Evolutionary conservation across 2,113 vertebrate species (phyloP).

Genomic region (Arvicanthis niloticus): DNA sequence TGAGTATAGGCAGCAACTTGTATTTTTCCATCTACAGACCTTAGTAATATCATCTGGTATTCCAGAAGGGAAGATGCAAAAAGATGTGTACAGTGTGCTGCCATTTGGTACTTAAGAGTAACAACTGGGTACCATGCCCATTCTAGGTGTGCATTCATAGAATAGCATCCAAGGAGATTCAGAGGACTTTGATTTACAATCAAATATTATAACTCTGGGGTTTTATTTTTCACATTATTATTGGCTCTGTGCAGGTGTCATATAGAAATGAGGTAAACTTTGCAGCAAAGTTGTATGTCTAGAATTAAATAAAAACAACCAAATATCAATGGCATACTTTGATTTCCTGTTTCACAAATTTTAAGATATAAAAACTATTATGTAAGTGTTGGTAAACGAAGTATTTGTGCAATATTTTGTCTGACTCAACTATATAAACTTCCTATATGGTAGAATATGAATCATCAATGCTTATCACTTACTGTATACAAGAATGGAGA

Average conservation of each 20-base stretch:
- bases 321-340: conserved; percentile 61
- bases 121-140: conserved; percentile 13
- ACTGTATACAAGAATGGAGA: conserved; percentile 67
- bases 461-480: conserved; percentile 54
- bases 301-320: conserved; percentile 41
- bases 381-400: conserved; percentile 69
- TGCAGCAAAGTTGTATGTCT: conserved; percentile 57
- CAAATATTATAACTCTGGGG: conserved; percentile 26
- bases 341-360: conserved; percentile 72
- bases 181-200: conserved; percentile 48
- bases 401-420: conserved; percentile 72
- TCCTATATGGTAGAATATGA: conserved; percentile 56
- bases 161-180: conserved; percentile 52
- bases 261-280: conserved; percentile 59
- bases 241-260: conserved; percentile 62
- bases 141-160: conserved; percentile 46
- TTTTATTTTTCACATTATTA: conserved; percentile 48
- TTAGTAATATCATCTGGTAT: conserved; percentile 49
- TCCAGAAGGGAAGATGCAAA: conserved; percentile 52
- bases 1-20: conserved; percentile 9
- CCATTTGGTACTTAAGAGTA: conserved; percentile 57
- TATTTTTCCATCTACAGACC: conserved; percentile 39
- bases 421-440: conserved; percentile 59
- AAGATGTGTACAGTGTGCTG: conserved; percentile 47
- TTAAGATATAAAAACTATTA: conserved; percentile 65